Conservation (phyloP, 2,113 vertebrate species). For the Balaeniceps rex region DNA sequence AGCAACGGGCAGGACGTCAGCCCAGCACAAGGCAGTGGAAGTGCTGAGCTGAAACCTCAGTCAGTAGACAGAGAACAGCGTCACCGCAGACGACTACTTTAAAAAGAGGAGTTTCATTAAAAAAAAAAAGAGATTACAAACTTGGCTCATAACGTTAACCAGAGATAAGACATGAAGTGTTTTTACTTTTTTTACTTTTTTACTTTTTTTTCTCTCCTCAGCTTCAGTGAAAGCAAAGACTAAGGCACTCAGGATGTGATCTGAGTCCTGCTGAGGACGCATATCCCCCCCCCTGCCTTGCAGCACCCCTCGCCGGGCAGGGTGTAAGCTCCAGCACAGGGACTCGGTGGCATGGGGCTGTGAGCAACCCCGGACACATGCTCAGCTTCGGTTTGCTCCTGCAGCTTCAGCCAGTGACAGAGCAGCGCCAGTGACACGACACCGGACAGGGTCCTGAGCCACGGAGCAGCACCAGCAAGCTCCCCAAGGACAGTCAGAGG, state of each 20-base stretch:
- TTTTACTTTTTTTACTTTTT: too few species aligned
- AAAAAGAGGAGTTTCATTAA: not conserved
- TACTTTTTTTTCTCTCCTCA: not conserved
- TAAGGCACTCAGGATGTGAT: fast-evolving
- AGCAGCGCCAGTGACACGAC: not conserved
- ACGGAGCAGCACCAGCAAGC: not conserved
- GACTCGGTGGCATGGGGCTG: not conserved
- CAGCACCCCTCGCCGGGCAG: fast-evolving
- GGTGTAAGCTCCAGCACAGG: not conserved
- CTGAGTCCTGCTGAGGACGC: not conserved
- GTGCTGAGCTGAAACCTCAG: not conserved
- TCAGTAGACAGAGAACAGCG: not conserved
- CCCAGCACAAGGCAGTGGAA: not conserved
- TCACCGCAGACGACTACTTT: not conserved
- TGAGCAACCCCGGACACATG: not conserved
- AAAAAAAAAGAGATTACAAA: not conserved
- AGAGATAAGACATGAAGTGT: not conserved
- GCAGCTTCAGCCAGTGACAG: not conserved
- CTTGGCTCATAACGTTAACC: not conserved
- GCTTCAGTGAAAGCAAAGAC: not conserved
- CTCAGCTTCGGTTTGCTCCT: not conserved
- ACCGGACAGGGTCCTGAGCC: not conserved
- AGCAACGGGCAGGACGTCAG: not conserved
- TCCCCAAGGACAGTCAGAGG: not conserved
- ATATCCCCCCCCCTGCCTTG: not conserved